Percentiles rank a stretch among this genome's conserved stretches.
phyloP scores from a whole-genome alignment of 2,797 vertebrate species.

The Sebastes taczanowskii region DNA sequence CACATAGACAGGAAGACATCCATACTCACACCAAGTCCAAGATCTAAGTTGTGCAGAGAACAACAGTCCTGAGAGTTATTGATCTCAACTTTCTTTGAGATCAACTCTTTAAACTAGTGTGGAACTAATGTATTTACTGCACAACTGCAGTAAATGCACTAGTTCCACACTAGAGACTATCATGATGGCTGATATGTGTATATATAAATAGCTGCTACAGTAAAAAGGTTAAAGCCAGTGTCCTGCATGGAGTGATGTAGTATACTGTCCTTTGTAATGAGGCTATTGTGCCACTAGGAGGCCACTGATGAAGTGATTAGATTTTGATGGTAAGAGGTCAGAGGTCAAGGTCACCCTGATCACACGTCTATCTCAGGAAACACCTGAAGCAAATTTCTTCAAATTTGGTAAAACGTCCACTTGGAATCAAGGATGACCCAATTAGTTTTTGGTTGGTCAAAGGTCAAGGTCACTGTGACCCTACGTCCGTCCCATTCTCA shows the following conservation, averaged over 20 bases:
- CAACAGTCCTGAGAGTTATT: not conserved
- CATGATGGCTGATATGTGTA: not conserved
- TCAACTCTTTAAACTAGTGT: not conserved
- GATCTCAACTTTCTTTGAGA: not conserved
- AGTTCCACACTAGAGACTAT: not conserved
- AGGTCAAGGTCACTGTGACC: too few species aligned
- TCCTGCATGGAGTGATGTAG: not conserved
- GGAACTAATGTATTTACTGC: not conserved
- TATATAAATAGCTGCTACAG: not conserved
- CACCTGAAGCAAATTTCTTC: fast-evolving
- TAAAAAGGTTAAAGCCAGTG: not conserved
- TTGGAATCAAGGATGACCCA: too few species aligned
- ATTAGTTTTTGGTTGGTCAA: too few species aligned
- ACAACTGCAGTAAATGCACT: not conserved
- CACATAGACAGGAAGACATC: not conserved
- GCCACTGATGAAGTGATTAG: not conserved
- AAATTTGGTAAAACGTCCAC: too few species aligned
- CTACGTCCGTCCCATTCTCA: too few species aligned
- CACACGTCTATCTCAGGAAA: too few species aligned
- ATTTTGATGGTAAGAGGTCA: too few species aligned
- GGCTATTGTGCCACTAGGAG: not conserved
- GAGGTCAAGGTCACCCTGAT: too few species aligned
- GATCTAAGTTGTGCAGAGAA: not conserved
- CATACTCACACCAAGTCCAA: not conserved
- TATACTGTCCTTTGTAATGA: not conserved